Conservation (phyloP, 1,140 invertebrate species). For the Cepaea nemoralis region DNA sequence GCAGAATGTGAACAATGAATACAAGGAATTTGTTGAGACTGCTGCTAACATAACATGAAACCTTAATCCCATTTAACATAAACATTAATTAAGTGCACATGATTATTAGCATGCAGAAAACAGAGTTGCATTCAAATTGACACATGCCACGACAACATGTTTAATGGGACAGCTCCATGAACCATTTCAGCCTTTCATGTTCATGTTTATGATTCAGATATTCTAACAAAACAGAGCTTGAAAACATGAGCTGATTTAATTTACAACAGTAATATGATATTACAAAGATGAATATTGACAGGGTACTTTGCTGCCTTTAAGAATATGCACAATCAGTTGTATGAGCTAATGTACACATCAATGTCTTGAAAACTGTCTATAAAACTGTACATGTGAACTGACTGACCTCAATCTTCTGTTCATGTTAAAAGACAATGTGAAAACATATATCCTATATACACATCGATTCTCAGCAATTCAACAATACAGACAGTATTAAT, state of each 20-base stretch:
- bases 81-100: no score
- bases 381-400: not conserved
- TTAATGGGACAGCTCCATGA: no score
- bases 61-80: no score
- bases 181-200: no score
- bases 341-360: not conserved
- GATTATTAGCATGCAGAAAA: no score
- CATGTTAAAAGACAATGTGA: not conserved
- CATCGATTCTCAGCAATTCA: not conserved
- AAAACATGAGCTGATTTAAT: not conserved
- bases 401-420: not conserved
- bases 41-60: no score
- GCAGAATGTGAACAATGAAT: no score
- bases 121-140: no score
- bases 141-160: no score
- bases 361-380: not conserved
- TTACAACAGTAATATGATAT: not conserved
- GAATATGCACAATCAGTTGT: not conserved
- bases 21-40: no score
- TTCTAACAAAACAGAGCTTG: not conserved
- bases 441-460: not conserved
- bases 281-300: not conserved
- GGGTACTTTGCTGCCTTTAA: not conserved
- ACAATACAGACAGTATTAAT: not conserved
- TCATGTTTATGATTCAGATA: not conserved